A percentile compares a stretch with the other conserved stretches of the same genome.
Conservation (phyloP, 2,113 vertebrate genomes). For the Petaurus breviceps region DNA sequence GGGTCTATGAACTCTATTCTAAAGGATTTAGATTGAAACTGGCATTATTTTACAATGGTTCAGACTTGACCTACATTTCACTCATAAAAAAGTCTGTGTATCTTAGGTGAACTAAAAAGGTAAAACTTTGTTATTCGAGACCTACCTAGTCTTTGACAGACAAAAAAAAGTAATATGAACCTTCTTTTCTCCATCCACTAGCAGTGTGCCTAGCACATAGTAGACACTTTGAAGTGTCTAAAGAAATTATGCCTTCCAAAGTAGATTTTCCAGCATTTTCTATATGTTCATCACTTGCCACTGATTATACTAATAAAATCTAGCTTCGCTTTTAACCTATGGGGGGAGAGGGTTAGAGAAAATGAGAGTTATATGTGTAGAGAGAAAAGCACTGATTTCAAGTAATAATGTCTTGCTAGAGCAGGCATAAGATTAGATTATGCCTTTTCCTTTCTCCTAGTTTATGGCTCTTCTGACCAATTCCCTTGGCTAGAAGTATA, state of each 20-base stretch:
- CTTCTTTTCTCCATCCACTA: neutral
- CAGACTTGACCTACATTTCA: slow-evolving; percentile 58
- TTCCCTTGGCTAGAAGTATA: neutral
- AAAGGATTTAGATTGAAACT: slow-evolving; percentile 25
- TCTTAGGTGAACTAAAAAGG: slow-evolving; percentile 55
- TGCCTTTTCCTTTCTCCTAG: neutral
- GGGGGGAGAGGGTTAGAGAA: neutral
- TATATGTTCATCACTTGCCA: neutral
- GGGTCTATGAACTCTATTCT: neutral
- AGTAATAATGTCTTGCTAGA: neutral
- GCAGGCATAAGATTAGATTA: neutral
- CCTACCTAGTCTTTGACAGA: slow-evolving; percentile 21
- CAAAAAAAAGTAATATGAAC: slow-evolving; percentile 34
- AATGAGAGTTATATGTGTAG: neutral
- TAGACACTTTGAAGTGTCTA: neutral
- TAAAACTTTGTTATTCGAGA: slow-evolving; percentile 56
- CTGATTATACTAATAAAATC: neutral
- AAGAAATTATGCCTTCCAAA: slow-evolving; percentile 38
- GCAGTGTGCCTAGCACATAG: neutral
- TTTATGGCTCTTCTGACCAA: neutral
- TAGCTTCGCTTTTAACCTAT: neutral
- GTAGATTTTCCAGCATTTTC: slow-evolving; percentile 14
- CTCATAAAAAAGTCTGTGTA: slow-evolving; percentile 48
- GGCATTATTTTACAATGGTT: slow-evolving; percentile 29
- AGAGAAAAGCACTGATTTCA: neutral